Base-by-base conservation (phyloP, 37 sponge, comb jelly and placozoan species). In the Eunapius fragilis region DNA sequence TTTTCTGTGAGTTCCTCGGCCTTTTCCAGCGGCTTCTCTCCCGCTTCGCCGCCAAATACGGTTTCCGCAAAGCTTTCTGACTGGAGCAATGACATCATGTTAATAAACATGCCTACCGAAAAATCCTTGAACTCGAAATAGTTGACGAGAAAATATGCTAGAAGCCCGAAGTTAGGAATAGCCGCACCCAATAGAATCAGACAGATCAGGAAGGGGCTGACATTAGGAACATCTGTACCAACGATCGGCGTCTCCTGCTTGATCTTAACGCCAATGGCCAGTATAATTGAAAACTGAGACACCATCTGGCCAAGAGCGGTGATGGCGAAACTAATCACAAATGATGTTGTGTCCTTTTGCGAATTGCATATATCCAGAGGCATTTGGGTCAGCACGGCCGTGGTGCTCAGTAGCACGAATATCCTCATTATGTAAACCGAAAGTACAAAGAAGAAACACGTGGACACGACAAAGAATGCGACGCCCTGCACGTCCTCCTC, bases 1-100 rank as follows among this genome's bases (percentile, higher is more conserved):
- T 89, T 31, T 37, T 89, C 80, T 2, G 85, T n/a, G 69, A 89
- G 80, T 0, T 89, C 74, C n/a, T 68, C 24, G 27, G 75, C 74
- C 37, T 36, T 23, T 67, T 85, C 85, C 3, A 79, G 32, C 3
- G 85, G 45, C 41, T 36, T 78, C 0, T 86, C 35, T 2, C 25
- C 14, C 5, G 48, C 76, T n/a, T 80, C 76, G 0, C 80, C 74
- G 13, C 72, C 69, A 36, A 89, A 89, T 23, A 89, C 85, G 75
- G 81, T 37, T 19, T 84, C 80, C 0, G 90, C 85, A 80, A 89
- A 84, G 27, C 81, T 36, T 28, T 75, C 68, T 37, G 69, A 76
- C 58, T 89, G 85, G 14, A 89, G 81, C 47, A 89, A 25, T 17
- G 81, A 72, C 25, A 85, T 73, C 85, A 89, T 89, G 37, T 89